Base-by-base conservation (phyloP, 1,140 invertebrate genomes). In the Drosophila kepulauana region DNA sequence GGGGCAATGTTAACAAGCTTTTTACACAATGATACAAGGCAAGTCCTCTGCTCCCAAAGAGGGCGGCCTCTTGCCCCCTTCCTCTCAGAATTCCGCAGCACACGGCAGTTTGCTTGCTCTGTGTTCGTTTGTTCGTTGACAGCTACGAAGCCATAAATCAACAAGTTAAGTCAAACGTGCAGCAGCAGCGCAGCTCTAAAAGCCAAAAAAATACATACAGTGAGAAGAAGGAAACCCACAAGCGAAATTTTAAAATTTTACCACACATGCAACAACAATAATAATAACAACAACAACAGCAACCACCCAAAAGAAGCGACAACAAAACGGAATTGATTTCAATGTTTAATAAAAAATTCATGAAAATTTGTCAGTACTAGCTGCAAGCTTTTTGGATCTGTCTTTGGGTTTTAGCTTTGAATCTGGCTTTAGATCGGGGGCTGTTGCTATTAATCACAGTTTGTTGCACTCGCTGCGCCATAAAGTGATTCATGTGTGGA, bases 341-440 rank as follows among this genome's bases (percentile, higher is more conserved):
- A 89, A 85, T 89, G 85, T 89, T 89, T 89, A 89, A 89, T 89
- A 89, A 89, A 89, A 89, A 89, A 89, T 89, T 89, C 85, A 90
- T 90, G 85, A 89, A 89, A 90, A 89, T 89, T 89, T 89, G 85
- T 89, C 85, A 89, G 85, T 73, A 88, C 64, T 66, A 15, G 35
- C 35, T 25, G 20, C 28, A 13, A 51, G 63, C 49, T 45, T 69
- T 69, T 69, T 43, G 61, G 57, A 56, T 71, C 41, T 70, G 25
- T 57, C 41, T 41, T 15, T 35, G 20, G 25, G 38, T n/a, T 25
- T n/a, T 43, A 13, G 30, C 30, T 41, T 16, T 38, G 49, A 62
- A 41, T 51, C 28, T 48, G 43, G 59, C 45, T 13, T 35, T 20
- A 41, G 30, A n/a, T 46, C 5, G 13, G 48, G 28, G 66, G 54